Percentiles rank a stretch among this genome's conserved stretches.
These are phyloP conservation scores for Calyptommatus sinebrachiatus DNA, from an alignment of 2,113 vertebrate genomes.

Conservation along the genomic window DNA sequence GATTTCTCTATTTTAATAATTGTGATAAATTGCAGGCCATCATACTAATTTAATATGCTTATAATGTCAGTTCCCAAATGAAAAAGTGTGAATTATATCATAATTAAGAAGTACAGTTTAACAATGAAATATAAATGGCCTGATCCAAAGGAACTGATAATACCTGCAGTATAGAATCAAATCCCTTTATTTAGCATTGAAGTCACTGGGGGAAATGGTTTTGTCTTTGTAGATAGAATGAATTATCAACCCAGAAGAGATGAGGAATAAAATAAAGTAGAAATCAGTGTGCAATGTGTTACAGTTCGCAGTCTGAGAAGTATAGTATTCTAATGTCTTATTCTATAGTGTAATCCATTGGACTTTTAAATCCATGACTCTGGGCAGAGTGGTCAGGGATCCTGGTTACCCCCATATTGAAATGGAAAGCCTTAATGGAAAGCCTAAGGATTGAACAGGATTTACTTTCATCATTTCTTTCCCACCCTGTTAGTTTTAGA, in stretches of 20 bases:
- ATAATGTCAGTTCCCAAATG: constrained; percentile 50
- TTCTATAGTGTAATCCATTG: neutral
- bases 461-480: too few relatives aligned
- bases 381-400: too few relatives aligned
- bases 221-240: too few relatives aligned
- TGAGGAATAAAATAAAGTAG: neutral
- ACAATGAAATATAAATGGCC: constrained; percentile 9
- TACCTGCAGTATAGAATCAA: neutral
- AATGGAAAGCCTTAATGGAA: too few relatives aligned
- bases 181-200: neutral
- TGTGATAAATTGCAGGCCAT: constrained; percentile 58
- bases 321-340: neutral
- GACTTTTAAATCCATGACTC: neutral
- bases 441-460: too few relatives aligned
- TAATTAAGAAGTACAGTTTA: constrained; percentile 54
- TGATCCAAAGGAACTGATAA: neutral
- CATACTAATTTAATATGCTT: constrained; percentile 57
- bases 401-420: too few relatives aligned
- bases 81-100: constrained; percentile 46
- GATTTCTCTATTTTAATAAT: constrained; percentile 58
- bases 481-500: too few relatives aligned
- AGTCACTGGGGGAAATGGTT: too few relatives aligned
- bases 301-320: neutral
- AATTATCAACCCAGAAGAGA: neutral
- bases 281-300: neutral